phyloP scores from a whole-genome alignment of 2,888 invertebrate species.

The Trachelus stipa region DNA sequence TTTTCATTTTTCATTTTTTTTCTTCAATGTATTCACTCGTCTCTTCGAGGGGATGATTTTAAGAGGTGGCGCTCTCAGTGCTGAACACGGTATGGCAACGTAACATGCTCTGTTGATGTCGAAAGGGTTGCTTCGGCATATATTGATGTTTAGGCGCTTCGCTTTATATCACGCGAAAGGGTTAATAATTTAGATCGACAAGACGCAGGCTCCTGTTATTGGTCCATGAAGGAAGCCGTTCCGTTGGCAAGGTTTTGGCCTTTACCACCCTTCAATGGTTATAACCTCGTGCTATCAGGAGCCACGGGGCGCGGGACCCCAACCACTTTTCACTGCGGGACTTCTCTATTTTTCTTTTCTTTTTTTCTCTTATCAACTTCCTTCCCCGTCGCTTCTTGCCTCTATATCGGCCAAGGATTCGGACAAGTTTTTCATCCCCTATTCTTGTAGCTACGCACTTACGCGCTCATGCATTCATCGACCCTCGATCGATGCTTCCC shows the following conservation, averaged over 20 bases:
- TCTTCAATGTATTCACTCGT: not conserved
- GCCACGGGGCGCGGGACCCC: conserved; percentile 1
- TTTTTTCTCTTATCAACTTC: conserved; percentile 10
- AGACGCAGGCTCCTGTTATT: conserved; percentile 57
- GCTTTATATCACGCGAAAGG: conserved; percentile 12
- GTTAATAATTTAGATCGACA: conserved; percentile 62
- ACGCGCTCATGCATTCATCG: not conserved
- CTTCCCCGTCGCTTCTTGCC: not conserved
- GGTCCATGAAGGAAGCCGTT: conserved; percentile 57
- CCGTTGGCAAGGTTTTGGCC: conserved; percentile 33
- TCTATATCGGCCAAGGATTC: not conserved
- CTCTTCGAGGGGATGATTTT: not conserved
- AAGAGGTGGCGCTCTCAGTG: too few species aligned
- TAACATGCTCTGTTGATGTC: not conserved
- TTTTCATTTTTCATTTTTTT: not conserved
- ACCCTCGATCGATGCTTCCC: not conserved
- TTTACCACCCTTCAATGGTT: conserved; percentile 27
- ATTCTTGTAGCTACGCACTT: not conserved
- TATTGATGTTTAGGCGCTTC: not conserved
- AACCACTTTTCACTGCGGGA: conserved; percentile 18
- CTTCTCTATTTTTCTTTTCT: conserved; percentile 18
- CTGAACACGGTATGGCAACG: not conserved
- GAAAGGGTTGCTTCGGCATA: not conserved
- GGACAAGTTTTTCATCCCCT: not conserved
- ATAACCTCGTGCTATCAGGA: conserved; percentile 25